phyloP scores from a whole-genome alignment of 1,140 invertebrate genomes.

The Leptinotarsa lineolata region DNA sequence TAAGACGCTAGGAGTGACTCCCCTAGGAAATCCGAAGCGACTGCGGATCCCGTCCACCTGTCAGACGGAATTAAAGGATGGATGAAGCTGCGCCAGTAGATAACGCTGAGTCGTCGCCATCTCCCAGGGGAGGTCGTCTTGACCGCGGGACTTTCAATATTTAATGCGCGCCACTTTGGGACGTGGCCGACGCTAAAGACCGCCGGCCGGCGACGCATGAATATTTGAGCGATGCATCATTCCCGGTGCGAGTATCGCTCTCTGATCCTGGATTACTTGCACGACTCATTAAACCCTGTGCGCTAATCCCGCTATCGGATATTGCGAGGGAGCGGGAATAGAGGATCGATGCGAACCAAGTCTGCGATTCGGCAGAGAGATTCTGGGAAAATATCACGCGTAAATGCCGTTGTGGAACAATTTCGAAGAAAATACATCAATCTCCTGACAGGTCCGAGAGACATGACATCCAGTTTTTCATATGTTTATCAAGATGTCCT shows the following conservation, averaged over 20 bases:
- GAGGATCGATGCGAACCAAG: background rate
- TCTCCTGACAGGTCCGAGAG: no score
- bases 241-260: slow-evolving; percentile 48
- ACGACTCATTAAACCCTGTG: slow-evolving; percentile 57
- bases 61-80: slow-evolving; percentile 54
- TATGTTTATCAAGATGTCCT: no score
- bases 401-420: no score
- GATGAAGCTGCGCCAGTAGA: slow-evolving; percentile 38
- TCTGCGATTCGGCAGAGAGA: background rate
- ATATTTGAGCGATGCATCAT: slow-evolving; percentile 52
- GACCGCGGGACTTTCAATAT: slow-evolving; percentile 49
- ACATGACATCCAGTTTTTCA: no score
- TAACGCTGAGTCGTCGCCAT: slow-evolving; percentile 42
- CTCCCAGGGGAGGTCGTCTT: slow-evolving; percentile 41
- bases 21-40: slow-evolving; percentile 46
- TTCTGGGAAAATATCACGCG: no score
- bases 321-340: slow-evolving; percentile 42
- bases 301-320: slow-evolving; percentile 55
- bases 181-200: slow-evolving; percentile 39
- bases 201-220: slow-evolving; percentile 46
- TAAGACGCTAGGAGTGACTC: slow-evolving; percentile 48
- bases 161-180: slow-evolving; percentile 45
- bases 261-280: slow-evolving; percentile 56
- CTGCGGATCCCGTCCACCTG: slow-evolving; percentile 46
- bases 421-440: no score